Conservation (phyloP, 92 coral and sea anemone species). For the Phenganax subtilis region DNA sequence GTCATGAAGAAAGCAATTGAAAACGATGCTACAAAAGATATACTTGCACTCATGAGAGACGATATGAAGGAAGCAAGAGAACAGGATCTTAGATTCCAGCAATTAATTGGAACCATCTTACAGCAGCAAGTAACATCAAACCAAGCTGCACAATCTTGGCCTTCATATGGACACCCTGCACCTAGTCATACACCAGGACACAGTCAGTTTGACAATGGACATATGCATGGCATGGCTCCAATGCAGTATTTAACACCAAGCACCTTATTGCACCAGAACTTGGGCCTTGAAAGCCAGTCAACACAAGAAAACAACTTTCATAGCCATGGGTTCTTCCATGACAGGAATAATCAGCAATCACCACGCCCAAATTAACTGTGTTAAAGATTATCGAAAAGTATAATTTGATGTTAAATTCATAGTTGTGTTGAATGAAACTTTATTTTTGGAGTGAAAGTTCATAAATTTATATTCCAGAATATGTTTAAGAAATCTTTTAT, state of each 20-base stretch:
- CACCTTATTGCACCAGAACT: background rate
- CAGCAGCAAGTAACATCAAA: background rate
- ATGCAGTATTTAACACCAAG: background rate
- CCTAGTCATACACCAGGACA: too few species aligned
- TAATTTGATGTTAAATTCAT: too few species aligned
- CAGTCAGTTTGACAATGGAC: background rate
- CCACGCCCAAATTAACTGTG: too few species aligned
- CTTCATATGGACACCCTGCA: background rate
- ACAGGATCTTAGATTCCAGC: background rate
- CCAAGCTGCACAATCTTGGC: background rate
- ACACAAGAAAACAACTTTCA: too few species aligned
- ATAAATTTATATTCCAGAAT: too few species aligned
- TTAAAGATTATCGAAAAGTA: too few species aligned
- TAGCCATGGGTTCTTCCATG: too few species aligned
- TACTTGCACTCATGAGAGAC: background rate
- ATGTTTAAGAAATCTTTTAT: too few species aligned
- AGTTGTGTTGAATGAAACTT: too few species aligned
- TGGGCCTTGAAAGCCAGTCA: too few species aligned
- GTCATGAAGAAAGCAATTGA: background rate
- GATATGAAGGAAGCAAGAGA: slow-evolving; percentile 22
- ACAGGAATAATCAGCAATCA: too few species aligned
- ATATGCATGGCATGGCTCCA: background rate
- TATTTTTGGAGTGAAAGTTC: too few species aligned
- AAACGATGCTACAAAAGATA: background rate
- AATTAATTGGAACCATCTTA: background rate